Evolutionary conservation across 2,113 vertebrate genomes (phyloP).

Genomic region (Perccottus glenii): DNA sequence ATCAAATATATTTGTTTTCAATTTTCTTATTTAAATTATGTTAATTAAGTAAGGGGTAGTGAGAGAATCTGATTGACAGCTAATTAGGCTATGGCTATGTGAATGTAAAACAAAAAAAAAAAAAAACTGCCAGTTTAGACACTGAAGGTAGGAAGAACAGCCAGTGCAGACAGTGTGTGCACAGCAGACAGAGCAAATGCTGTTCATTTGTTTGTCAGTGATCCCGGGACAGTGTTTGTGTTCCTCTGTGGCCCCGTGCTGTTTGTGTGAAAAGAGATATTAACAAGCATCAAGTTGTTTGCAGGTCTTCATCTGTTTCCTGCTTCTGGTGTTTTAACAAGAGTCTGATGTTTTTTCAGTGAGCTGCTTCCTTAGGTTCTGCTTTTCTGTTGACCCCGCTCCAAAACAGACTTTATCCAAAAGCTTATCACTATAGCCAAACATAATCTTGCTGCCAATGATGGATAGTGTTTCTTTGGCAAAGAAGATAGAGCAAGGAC

Average conservation of each 20-base stretch:
- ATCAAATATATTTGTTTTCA: no score
- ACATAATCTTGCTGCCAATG: slow-evolving; percentile 1
- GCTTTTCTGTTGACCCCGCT: slow-evolving; percentile 4
- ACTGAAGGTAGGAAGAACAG: background rate
- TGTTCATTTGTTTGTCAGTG: slow-evolving; percentile 4
- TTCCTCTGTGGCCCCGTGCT: background rate
- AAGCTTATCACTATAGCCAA: slow-evolving; percentile 3
- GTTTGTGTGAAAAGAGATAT: slow-evolving; percentile 13
- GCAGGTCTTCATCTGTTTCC: slow-evolving; percentile 13
- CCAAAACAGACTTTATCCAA: slow-evolving; percentile 17
- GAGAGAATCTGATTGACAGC: no score
- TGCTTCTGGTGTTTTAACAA: slow-evolving; percentile 2
- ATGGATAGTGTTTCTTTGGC: slow-evolving; percentile 5
- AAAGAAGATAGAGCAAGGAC: background rate
- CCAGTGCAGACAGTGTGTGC: background rate
- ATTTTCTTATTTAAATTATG: no score
- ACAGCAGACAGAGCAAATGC: background rate
- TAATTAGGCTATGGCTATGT: no score
- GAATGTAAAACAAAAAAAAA: no score
- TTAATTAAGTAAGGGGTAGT: no score
- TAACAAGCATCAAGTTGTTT: slow-evolving; percentile 31
- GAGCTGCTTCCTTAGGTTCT: background rate
- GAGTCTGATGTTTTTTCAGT: background rate
- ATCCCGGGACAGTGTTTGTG: background rate
- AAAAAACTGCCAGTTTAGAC: background rate